Percentiles rank a stretch among this genome's conserved stretches.
Conservation (phyloP, 53 echinoderm and acorn worm genomes). For the Paelopatides confundens region DNA sequence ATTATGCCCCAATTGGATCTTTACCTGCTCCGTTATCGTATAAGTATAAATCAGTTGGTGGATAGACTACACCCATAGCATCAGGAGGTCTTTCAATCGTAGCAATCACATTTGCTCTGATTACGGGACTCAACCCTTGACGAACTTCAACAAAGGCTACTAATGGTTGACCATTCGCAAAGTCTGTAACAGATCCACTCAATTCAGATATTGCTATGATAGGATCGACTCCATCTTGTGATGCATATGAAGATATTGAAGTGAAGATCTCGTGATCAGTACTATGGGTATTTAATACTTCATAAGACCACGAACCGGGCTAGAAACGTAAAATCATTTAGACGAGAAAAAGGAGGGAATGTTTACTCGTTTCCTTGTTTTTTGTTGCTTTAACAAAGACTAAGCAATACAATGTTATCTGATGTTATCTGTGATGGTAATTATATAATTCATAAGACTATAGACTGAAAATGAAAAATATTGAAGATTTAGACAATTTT, state of each 20-base stretch:
- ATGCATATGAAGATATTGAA: slow-evolving; percentile 58
- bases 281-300: neutral
- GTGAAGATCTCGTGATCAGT: slow-evolving; percentile 23
- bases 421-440: no score
- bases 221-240: slow-evolving; percentile 57
- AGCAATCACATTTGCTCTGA: no score
- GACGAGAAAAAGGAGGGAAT: no score
- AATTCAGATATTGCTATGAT: slow-evolving; percentile 68
- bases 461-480: no score
- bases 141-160: slow-evolving; percentile 66
- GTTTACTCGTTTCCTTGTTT: no score
- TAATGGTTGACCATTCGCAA: slow-evolving; percentile 47
- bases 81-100: slow-evolving; percentile 68
- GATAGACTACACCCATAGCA: neutral
- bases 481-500: no score
- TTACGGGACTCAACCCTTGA: slow-evolving; percentile 67
- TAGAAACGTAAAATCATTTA: no score
- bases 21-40: slow-evolving; percentile 77
- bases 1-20: no score
- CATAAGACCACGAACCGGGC: slow-evolving; percentile 8
- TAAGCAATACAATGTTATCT: no score
- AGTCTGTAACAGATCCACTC: slow-evolving; percentile 64
- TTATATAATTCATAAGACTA: no score
- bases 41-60: slow-evolving; percentile 20
- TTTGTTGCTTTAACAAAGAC: no score